Evolutionary conservation across 2,888 invertebrate genomes (phyloP), one percentile per base, ranked within the genome.

Genomic region (Creontiades dilutus): DNA sequence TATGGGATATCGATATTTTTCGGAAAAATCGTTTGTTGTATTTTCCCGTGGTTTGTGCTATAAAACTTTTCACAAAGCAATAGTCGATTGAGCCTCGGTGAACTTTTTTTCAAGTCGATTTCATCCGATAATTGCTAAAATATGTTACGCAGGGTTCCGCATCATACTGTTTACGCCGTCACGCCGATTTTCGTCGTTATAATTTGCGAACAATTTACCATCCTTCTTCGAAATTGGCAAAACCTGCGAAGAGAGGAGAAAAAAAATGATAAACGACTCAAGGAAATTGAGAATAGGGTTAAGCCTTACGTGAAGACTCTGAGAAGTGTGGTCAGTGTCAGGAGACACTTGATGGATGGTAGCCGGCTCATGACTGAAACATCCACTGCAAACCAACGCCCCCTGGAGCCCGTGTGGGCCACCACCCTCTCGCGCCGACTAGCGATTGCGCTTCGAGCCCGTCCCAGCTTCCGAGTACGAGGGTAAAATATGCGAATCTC

Each of bases 361-460:
- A 88, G 88, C 88, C 88, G 88, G 88, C 88, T 88, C 88, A 88
- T 88, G 88, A 88, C 88, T 88, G 88, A 85, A 85, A 85, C 85
- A 85, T 85, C 85, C 52, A 52, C n/a, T 23, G 48, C 82, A 52
- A 47, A n/a, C 48, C 9, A 13, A 47, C 9, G 27, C 84, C 85
- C 61, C 85, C 37, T 12, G 19, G 55, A 47, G 57, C 37, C n/a
- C 37, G 37, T 37, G 37, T 52, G 11, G 16, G n/a, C 27, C n/a
- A n/a, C 85, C 27, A 28, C 85, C 23, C 52, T 19, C 55, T 19
- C 47, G 46, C 23, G 5, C 19, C 52, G 55, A 4, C 19, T 28
- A 7, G 78, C 78, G 78, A 80, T 80, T 80, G 78, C 78, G 78
- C 78, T 37, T 12, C n/a, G n/a, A n/a, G 19, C 68, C 68, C 19